Evolutionary conservation across 2,888 invertebrate species (phyloP), one percentile per base, ranked within the genome.

Genomic region (Oasisia sp.): DNA sequence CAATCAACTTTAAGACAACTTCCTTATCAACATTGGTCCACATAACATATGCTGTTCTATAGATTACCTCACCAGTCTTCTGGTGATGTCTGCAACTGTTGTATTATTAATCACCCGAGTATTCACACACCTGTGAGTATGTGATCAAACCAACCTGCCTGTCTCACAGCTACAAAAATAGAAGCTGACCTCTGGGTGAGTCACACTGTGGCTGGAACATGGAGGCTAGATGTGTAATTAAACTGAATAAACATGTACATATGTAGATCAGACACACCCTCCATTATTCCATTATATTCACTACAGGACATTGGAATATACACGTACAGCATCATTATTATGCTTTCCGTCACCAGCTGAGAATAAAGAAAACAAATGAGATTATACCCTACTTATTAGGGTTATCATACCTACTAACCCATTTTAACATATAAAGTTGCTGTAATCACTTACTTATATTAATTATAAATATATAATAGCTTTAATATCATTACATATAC

Each of bases 61-160:
- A 74, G 74, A 74, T 74, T n/a, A 74, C 2, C 74, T 74, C 74
- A 74, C 74, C 19, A 74, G 27, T n/a, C 74, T 74, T 19, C 27
- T 27, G 27, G 74, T 27, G 27, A 19, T 27, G 74, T 19, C 74
- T 74, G 27, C 27, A 19, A 74, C 27, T 74, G 74, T 74, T 74
- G 74, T 74, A 74, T 74, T 74, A 74, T 74, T 74, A 74, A 74
- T 74, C 7, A 74, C 74, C 74, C 7, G 74, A 74, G 74, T 74
- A 74, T 74, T n/a, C 74, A n/a, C 74, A 74, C 74, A 74, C 74
- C 74, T 74, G 74, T 74, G 74, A 74, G 27, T 74, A 74, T n/a
- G 74, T 27, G 27, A 74, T 74, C 74, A 74, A 74, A 74, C 3
- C 74, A 74, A 27, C 27, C 0, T 74, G 74, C 27, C 7, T 74